Conservation (phyloP, 2,797 vertebrate genomes). For the Knipowitschia caucasica region DNA sequence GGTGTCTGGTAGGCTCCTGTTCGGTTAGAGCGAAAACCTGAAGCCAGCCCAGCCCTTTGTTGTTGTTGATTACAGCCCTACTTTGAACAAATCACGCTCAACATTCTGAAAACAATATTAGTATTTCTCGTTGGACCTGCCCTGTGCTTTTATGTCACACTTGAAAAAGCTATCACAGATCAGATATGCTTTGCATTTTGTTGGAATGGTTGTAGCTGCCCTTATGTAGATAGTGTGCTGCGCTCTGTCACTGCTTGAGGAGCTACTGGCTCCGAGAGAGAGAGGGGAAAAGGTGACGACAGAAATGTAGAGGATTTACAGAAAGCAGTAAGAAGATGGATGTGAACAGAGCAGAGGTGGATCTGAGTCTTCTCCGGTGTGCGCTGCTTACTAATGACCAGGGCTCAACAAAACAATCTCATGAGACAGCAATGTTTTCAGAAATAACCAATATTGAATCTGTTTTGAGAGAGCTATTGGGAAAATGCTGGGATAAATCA, state of each 20-base stretch:
- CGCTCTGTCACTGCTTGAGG: conserved; percentile 2
- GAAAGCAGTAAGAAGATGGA: conserved; percentile 20
- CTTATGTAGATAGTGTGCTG: conserved; percentile 6
- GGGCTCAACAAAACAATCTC: not conserved
- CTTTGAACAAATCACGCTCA: conserved; percentile 1
- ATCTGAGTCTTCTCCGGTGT: conserved; percentile 29
- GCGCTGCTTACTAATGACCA: conserved; percentile 51
- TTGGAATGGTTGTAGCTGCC: not conserved
- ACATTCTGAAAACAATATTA: conserved; percentile 12
- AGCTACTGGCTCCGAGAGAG: not conserved
- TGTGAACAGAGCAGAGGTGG: conserved; percentile 32
- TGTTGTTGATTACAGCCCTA: not conserved
- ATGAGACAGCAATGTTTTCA: not conserved
- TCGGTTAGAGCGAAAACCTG: too few species aligned
- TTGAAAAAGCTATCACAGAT: conserved; percentile 6
- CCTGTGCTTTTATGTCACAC: not conserved
- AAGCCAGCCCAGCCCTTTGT: too few species aligned
- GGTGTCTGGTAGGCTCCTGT: too few species aligned
- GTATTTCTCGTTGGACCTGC: not conserved
- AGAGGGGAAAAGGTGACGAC: not conserved
- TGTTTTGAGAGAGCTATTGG: too few species aligned
- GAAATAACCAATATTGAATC: not conserved
- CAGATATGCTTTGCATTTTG: conserved; percentile 11
- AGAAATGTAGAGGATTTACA: not conserved
- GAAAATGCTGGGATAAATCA: too few species aligned